Evolutionary conservation across 2,113 vertebrate species (phyloP).

Genomic region (Neolamprologus sp.): DNA sequence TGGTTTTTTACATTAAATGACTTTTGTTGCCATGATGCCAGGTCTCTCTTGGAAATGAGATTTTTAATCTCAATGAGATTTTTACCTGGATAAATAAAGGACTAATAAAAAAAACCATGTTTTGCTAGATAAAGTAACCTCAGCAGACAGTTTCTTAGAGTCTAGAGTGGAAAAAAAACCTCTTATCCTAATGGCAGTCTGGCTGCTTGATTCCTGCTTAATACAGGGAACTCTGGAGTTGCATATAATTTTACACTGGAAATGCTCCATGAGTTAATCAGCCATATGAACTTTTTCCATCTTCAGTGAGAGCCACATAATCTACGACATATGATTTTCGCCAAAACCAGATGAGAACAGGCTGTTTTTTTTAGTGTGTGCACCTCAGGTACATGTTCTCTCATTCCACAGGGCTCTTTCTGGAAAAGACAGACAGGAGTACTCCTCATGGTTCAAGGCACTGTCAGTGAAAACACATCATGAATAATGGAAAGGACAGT

Average conservation of each 20-base stretch:
- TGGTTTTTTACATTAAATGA: too few species aligned
- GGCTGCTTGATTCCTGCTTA: neutral
- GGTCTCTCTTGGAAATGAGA: too few species aligned
- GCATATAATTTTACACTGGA: neutral
- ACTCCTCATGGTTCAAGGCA: conserved; percentile 34
- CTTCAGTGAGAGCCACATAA: neutral
- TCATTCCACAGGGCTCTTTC: conserved; percentile 11
- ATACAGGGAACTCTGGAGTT: neutral
- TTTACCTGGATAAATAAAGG: too few species aligned
- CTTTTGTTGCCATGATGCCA: too few species aligned
- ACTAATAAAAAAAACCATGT: neutral
- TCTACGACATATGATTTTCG: conserved; percentile 11
- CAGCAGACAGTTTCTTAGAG: neutral
- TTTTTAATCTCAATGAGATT: too few species aligned
- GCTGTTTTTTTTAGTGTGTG: neutral
- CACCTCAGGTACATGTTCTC: neutral
- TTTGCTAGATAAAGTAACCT: neutral
- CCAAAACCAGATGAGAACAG: conserved; percentile 21
- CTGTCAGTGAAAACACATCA: conserved; percentile 51
- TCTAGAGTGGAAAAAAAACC: neutral
- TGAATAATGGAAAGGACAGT: conserved; percentile 55
- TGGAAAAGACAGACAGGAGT: conserved; percentile 39
- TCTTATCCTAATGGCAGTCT: neutral
- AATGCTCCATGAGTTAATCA: neutral
- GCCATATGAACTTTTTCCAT: neutral